A percentile compares a stretch with the other conserved stretches of the same genome.
Evolutionary conservation across 2,797 vertebrate genomes (phyloP).

Genomic region (Pangasius mekongensis): DNA sequence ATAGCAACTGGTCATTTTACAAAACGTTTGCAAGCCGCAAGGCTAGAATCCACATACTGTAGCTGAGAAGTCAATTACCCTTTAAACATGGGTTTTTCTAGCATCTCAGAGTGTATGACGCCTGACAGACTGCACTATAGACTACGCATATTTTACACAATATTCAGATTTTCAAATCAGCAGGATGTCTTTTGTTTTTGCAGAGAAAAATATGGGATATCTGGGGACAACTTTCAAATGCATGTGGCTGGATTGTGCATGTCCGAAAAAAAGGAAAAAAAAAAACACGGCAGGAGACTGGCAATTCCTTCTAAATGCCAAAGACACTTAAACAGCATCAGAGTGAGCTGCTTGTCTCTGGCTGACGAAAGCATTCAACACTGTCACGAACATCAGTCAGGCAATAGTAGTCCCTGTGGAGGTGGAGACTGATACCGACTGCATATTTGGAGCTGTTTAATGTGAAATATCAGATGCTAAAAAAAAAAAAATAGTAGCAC

Average conservation of each 20-base stretch:
- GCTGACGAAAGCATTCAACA: constrained; percentile 74
- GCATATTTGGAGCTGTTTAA: constrained; percentile 69
- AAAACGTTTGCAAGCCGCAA: constrained; percentile 49
- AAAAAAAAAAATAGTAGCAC: constrained; percentile 62
- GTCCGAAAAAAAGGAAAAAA: constrained; percentile 60
- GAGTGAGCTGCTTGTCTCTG: constrained; percentile 68
- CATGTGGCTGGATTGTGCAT: constrained; percentile 12
- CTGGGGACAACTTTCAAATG: not conserved
- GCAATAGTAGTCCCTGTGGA: constrained; percentile 70
- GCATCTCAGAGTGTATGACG: constrained; percentile 40
- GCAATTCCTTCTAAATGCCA: constrained; percentile 76
- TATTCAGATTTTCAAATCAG: constrained; percentile 31
- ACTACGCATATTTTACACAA: constrained; percentile 39
- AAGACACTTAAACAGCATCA: constrained; percentile 72
- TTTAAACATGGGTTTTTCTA: constrained; percentile 43
- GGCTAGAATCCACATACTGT: constrained; percentile 21
- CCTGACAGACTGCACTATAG: constrained; percentile 40
- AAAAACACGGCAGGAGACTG: constrained; percentile 53
- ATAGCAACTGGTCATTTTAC: constrained; percentile 55
- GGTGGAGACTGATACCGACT: constrained; percentile 68
- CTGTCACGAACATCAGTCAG: constrained; percentile 79
- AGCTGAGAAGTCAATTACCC: constrained; percentile 42
- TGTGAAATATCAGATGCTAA: constrained; percentile 69
- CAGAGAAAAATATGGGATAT: not conserved
- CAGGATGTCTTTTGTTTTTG: constrained; percentile 39